Evolutionary conservation across 2,797 vertebrate genomes (phyloP).

Genomic region (Ciconia nigra): DNA sequence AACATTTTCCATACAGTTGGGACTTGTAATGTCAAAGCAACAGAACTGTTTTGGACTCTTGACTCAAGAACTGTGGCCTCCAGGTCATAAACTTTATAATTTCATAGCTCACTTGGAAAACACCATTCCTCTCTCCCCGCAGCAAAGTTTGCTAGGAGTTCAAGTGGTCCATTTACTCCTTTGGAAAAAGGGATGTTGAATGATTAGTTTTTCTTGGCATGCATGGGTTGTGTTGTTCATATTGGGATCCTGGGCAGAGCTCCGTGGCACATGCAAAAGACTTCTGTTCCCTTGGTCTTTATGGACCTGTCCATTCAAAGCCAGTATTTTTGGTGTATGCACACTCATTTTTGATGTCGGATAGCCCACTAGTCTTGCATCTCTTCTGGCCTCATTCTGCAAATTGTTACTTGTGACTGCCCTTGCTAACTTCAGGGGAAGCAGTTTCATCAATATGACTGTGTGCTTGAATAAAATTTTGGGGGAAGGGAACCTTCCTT

Average conservation of each 20-base stretch:
- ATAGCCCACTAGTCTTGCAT: background rate
- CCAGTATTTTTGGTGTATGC: background rate
- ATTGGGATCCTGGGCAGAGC: background rate
- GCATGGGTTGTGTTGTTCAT: background rate
- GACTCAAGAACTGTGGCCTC: background rate
- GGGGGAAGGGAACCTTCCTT: background rate
- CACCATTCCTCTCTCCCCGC: background rate
- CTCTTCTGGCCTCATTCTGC: background rate
- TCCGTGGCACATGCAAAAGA: background rate
- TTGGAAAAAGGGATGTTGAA: background rate
- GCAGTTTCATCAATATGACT: background rate
- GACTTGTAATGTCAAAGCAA: background rate
- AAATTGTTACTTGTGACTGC: background rate
- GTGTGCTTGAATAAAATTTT: background rate
- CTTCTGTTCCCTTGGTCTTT: background rate
- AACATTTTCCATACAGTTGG: background rate
- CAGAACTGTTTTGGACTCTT: background rate
- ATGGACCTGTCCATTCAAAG: background rate
- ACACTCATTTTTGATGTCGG: background rate
- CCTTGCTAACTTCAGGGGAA: background rate
- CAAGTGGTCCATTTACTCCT: background rate
- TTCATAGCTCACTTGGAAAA: background rate
- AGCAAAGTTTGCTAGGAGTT: background rate
- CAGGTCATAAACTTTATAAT: background rate
- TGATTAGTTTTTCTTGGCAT: background rate